Base-by-base conservation (phyloP, 2,888 invertebrate genomes). In the Barypeithes pellucidus region DNA sequence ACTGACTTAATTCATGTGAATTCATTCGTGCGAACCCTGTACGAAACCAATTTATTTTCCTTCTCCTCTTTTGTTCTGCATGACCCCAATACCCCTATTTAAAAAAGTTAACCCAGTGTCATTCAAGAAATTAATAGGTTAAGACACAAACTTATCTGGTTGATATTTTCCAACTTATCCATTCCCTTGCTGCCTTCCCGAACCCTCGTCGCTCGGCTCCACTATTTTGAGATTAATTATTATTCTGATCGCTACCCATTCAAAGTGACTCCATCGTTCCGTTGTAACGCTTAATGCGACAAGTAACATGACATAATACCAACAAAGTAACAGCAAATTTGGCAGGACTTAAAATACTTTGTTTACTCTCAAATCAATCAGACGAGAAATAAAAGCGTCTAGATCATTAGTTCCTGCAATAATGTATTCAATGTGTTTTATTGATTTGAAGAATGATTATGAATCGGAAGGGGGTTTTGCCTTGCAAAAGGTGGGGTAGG, bases 231-330 rank as follows among this genome's bases (percentile, higher is more conserved):
- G 73, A 73, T 73, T 73, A 74, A 74, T 70, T 70, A 73, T 73
- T 73, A 74, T 70, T 74, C 66, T 66, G 70, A 74, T 74, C 70
- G 60, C 69, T 69, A 65, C 47, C 69, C 65, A 59, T 54, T 72
- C 67, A 57, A 66, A 61, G 67, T 62, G 70, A 45, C 70, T 70
- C 50, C 57, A 74, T 74, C 74, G 59, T 47, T 74, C 66, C 74
- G 66, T 67, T 70, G 65, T 74, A 70, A 18, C 47, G 29, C 47
- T 66, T 74, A 74, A 74, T 74, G 45, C 74, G 74, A 74, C 74
- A 74, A 74, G 67, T 70, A 43, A 74, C 74, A 74, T 74, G 74
- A 74, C 74, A 65, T 66, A 74, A 74, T 62, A 43, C 66, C 74
- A 57, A 74, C 70, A 70, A 74, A 74, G 67, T 67, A 70, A 69